Conservation (phyloP, 2,113 vertebrate species). For the Leuciscus idus region DNA sequence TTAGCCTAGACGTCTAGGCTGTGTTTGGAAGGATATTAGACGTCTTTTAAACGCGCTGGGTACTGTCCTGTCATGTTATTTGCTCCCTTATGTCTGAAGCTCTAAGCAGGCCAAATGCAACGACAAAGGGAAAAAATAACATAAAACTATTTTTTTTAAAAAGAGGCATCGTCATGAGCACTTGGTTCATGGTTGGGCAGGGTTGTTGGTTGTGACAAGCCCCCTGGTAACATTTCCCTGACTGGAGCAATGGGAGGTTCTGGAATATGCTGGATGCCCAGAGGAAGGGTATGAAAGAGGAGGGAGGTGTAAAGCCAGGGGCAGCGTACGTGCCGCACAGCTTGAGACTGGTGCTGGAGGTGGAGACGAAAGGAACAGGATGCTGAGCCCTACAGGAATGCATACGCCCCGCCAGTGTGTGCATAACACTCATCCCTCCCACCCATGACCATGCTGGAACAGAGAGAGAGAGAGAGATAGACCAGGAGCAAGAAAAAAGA, state of each 20-base stretch:
- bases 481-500: neutral
- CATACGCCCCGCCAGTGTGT: slow-evolving; percentile 65
- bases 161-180: neutral
- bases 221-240: slow-evolving; percentile 83
- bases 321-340: slow-evolving; percentile 73
- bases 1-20: too few species aligned
- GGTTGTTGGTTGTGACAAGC: slow-evolving; percentile 67
- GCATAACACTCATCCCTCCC: slow-evolving; percentile 39
- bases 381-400: slow-evolving; percentile 78
- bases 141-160: neutral
- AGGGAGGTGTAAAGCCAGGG: slow-evolving; percentile 42
- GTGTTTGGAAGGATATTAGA: too few species aligned
- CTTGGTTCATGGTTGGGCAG: neutral
- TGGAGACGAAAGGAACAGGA: slow-evolving; percentile 76
- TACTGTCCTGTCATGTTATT: neutral
- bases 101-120: neutral
- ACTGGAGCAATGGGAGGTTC: slow-evolving; percentile 66
- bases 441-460: slow-evolving; percentile 13
- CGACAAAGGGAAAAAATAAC: neutral
- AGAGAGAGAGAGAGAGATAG: neutral
- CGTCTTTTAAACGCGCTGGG: too few species aligned
- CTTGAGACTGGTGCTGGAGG: slow-evolving; percentile 68
- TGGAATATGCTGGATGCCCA: slow-evolving; percentile 67
- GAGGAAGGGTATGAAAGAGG: slow-evolving; percentile 36
- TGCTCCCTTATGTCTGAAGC: neutral